These are phyloP conservation scores for Sterna hirundo DNA, from an alignment of 2,113 vertebrate genomes.

Conservation along the genomic window DNA sequence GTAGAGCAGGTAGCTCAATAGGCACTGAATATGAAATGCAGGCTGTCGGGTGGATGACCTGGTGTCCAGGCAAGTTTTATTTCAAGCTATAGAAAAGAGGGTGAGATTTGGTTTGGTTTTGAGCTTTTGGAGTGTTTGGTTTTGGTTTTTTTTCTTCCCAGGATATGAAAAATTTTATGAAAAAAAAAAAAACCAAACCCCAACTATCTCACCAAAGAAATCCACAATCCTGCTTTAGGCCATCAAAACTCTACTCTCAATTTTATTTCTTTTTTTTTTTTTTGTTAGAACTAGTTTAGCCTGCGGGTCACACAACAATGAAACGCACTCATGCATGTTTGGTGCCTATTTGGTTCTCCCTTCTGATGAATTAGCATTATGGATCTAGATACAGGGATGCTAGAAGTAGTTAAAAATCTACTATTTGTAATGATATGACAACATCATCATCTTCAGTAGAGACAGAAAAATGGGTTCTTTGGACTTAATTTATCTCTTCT, in stretches of 20 bases:
- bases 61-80: background rate
- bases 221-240: background rate
- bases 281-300: background rate
- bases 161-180: background rate
- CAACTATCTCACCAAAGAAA: background rate
- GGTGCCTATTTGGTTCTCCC: background rate
- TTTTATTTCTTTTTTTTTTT: background rate
- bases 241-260: background rate
- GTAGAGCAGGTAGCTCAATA: background rate
- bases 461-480: conserved; percentile 16
- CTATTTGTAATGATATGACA: background rate
- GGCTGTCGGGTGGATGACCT: background rate
- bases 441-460: conserved; percentile 1
- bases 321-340: background rate
- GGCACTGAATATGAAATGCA: background rate
- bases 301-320: background rate
- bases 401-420: conserved; percentile 17
- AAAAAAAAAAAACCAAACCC: background rate
- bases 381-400: background rate
- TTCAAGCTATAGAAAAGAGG: background rate
- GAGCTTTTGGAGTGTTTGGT: background rate
- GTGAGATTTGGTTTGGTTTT: background rate
- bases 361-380: background rate
- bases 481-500: background rate
- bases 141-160: background rate